Evolutionary conservation across 30 jellyfish, hydroid and myxozoan species (phyloP).

Genomic region (Rhopilema esculentum): DNA sequence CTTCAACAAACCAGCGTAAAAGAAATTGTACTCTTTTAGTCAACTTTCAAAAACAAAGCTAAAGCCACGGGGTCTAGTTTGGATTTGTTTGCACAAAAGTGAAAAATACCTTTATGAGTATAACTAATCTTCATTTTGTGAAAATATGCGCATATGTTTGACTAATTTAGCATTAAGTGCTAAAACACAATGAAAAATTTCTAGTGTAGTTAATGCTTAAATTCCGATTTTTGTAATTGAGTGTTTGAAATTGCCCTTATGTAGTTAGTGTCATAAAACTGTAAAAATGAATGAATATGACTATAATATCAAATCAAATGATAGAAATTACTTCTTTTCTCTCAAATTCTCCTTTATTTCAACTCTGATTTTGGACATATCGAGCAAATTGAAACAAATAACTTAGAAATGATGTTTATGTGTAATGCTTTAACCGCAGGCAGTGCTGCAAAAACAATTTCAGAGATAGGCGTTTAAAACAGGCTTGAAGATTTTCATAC

Average conservation of each 20-base stretch:
- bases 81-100: too few species aligned
- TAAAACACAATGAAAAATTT: background rate
- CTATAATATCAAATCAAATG: background rate
- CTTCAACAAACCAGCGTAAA: too few species aligned
- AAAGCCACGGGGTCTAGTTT: too few species aligned
- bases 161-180: background rate
- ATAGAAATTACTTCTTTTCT: background rate
- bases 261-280: background rate
- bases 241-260: background rate
- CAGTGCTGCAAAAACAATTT: too few species aligned
- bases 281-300: background rate
- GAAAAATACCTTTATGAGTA: too few species aligned
- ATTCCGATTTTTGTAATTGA: background rate
- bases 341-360: background rate
- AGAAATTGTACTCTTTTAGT: too few species aligned
- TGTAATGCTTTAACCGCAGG: too few species aligned
- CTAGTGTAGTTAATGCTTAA: background rate
- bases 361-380: background rate
- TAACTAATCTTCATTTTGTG: background rate
- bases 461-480: too few species aligned
- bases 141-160: background rate
- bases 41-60: too few species aligned
- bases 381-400: too few species aligned
- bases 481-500: too few species aligned
- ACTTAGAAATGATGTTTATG: too few species aligned